A percentile compares a stretch with the other conserved stretches of the same genome.
Evolutionary conservation across 2,797 vertebrate species (phyloP).

Genomic region (Buphagus erythrorhynchus): DNA sequence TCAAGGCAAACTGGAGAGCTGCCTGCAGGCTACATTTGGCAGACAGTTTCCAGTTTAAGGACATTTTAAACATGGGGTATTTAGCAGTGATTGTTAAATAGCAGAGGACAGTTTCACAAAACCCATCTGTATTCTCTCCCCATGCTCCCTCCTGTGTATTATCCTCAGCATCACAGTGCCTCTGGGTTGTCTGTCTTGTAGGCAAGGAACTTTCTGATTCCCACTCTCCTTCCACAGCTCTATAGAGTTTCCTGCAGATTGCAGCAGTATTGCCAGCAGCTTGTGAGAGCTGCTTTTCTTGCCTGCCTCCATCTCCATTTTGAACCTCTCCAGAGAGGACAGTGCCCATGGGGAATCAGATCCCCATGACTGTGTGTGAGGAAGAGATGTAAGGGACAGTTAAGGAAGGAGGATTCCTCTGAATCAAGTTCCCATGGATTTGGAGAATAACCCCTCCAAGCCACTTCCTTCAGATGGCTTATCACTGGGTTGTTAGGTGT

Average conservation of each 20-base stretch:
- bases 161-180: accelerated
- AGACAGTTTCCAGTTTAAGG: not conserved
- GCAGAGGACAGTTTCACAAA: not conserved
- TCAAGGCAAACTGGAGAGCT: not conserved
- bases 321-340: not conserved
- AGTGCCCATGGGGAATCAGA: not conserved
- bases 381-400: not conserved
- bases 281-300: not conserved
- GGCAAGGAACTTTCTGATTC: not conserved
- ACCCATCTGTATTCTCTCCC: not conserved
- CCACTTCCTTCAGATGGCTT: not conserved
- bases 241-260: not conserved
- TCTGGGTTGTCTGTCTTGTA: not conserved
- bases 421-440: not conserved
- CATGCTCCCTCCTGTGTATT: accelerated
- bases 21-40: not conserved
- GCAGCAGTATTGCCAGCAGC: not conserved
- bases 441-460: not conserved
- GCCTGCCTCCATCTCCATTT: not conserved
- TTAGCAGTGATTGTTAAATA: not conserved
- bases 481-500: not conserved
- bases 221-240: not conserved
- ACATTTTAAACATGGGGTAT: not conserved
- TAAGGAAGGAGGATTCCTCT: not conserved
- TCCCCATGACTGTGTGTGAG: not conserved